Conservation (phyloP, 2,797 vertebrate genomes). For the Neosalanx taihuensis region DNA sequence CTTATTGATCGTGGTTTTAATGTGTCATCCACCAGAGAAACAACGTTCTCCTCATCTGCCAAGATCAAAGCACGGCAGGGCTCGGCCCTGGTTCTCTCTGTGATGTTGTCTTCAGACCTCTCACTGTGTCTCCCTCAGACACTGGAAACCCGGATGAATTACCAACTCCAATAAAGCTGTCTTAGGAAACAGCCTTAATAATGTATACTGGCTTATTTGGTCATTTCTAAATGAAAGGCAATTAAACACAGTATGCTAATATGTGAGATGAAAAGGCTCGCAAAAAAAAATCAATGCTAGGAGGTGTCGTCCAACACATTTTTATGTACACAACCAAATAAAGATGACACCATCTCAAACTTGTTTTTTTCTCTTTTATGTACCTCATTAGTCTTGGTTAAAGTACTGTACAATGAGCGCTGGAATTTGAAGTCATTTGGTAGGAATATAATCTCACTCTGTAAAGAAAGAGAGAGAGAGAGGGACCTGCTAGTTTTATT, state of each 20-base stretch:
- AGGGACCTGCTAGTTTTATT: background rate
- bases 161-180: slow-evolving; percentile 20
- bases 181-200: slow-evolving; percentile 9
- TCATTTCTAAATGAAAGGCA: background rate
- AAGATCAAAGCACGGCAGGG: slow-evolving; percentile 26
- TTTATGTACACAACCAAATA: too few species aligned
- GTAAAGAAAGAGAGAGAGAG: background rate
- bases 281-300: background rate
- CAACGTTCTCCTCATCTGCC: slow-evolving; percentile 27
- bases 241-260: background rate
- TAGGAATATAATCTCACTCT: background rate
- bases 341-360: background rate
- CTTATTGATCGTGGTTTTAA: slow-evolving; percentile 24
- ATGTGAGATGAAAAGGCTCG: background rate
- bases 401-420: background rate
- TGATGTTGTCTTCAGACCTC: slow-evolving; percentile 16
- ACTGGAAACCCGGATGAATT: slow-evolving; percentile 1
- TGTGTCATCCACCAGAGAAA: slow-evolving; percentile 23
- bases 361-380: background rate
- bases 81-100: slow-evolving; percentile 18
- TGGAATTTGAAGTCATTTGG: background rate
- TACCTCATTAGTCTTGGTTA: background rate
- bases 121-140: slow-evolving; percentile 15
- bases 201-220: slow-evolving; percentile 1
- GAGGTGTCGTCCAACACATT: background rate